Base-by-base conservation (phyloP, 2,113 vertebrate genomes). In the Alexandromys fortis region DNA sequence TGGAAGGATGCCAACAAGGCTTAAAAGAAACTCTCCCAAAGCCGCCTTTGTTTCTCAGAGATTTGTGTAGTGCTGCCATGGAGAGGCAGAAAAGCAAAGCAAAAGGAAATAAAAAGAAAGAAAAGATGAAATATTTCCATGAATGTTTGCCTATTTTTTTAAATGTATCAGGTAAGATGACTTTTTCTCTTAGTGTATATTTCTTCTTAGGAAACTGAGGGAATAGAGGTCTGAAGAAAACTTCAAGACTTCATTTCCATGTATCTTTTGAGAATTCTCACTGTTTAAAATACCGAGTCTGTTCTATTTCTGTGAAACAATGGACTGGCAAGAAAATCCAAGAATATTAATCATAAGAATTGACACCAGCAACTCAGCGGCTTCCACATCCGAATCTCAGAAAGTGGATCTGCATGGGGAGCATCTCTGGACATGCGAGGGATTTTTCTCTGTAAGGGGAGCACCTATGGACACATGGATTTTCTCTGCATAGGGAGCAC, bases 31-130 rank as follows among this genome's bases (percentile, higher is more conserved):
- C 91, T 86, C 86, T 92, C 28, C 49, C 33, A 79, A 85, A 93
- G 73, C 86, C 3, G 0, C 5, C 79, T 96, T 94, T 94, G 91
- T 95, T 97, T 96, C 68, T 90, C 72, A 26, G 82, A 96, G 93
- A 73, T 86, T 65, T 94, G 67, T 89, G 77, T 24, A 58, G 63
- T 76, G 52, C 35, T 89, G 16, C 61, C 38, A 0, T 35, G 21
- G 49, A 82, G 28, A 92, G 12, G n/a, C 42, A 88, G 70, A 91
- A 92, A 89, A 49, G 24, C 61, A 76, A 91, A 58, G 13, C 19
- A 12, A 70, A 92, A 63, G 7, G 16, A 5, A n/a, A 58, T 24
- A 85, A 6, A n/a, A 89, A 38, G 85, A 38, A 22, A 28, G 7
- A n/a, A 58, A 38, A 58, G 26, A 22, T 7, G 7, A n/a, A 72